Conservation (phyloP, 2,113 vertebrate genomes). For the Syrmaticus mikado region DNA sequence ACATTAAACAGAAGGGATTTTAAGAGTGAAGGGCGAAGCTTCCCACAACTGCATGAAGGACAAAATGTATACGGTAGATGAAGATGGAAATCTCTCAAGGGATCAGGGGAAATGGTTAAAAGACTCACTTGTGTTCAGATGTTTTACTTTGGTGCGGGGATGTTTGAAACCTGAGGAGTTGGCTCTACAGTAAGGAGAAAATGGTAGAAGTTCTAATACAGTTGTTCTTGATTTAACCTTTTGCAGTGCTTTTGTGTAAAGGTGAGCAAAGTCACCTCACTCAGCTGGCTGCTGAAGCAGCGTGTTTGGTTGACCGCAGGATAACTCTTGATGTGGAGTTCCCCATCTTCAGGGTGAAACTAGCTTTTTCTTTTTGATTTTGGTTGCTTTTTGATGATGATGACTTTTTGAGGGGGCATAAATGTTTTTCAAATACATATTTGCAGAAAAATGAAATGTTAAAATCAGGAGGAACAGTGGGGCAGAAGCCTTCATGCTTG, state of each 20-base stretch:
- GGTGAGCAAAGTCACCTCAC: background rate
- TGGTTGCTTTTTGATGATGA: background rate
- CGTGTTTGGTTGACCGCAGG: fast-evolving
- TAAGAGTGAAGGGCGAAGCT: background rate
- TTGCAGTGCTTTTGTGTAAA: background rate
- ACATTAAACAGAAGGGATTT: background rate
- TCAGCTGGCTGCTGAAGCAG: background rate
- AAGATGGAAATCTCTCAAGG: background rate
- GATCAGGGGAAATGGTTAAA: background rate
- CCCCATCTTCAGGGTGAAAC: background rate
- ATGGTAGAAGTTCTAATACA: background rate
- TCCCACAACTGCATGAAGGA: background rate
- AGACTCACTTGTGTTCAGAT: background rate
- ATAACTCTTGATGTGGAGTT: background rate
- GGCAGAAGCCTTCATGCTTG: background rate
- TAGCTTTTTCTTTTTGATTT: background rate
- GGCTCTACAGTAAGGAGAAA: background rate
- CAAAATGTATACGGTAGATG: background rate
- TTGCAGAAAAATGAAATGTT: background rate
- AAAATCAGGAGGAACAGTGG: background rate
- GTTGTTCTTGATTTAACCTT: background rate
- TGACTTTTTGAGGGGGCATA: background rate
- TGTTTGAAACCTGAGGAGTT: background rate
- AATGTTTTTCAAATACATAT: background rate
- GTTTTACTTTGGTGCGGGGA: background rate